Conservation (phyloP, 2,797 vertebrate genomes). For the Aphelocoma californica region DNA sequence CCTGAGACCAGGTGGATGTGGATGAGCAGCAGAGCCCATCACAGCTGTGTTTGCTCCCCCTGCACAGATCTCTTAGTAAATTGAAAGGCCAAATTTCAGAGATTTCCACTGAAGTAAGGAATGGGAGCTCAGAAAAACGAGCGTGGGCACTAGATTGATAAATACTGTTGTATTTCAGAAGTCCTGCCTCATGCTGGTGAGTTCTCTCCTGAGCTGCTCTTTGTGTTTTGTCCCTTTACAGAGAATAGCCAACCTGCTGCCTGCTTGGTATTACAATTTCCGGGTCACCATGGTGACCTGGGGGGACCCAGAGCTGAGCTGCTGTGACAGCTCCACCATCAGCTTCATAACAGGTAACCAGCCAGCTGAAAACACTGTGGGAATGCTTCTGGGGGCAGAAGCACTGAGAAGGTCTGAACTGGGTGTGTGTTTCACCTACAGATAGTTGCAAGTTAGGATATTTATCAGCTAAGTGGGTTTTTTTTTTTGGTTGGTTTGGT, state of each 20-base stretch:
- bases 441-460: neutral
- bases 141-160: fast-evolving
- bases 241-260: conserved; percentile 89
- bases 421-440: neutral
- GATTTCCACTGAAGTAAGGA: neutral
- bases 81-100: neutral
- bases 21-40: neutral
- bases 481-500: neutral
- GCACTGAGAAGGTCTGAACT: neutral
- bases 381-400: neutral
- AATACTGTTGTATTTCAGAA: neutral
- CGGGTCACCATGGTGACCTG: conserved; percentile 95
- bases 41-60: neutral
- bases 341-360: conserved; percentile 90
- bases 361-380: neutral
- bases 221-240: conserved; percentile 56
- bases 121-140: neutral
- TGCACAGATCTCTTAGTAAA: neutral
- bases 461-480: neutral
- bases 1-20: fast-evolving
- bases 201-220: neutral
- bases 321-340: conserved; percentile 89
- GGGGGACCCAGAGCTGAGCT: conserved; percentile 90
- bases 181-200: neutral
- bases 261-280: conserved; percentile 96